Percentiles rank a stretch among this genome's conserved stretches.
Evolutionary conservation across 2,113 vertebrate species (phyloP).

Genomic region (Epinephelus lanceolatus): DNA sequence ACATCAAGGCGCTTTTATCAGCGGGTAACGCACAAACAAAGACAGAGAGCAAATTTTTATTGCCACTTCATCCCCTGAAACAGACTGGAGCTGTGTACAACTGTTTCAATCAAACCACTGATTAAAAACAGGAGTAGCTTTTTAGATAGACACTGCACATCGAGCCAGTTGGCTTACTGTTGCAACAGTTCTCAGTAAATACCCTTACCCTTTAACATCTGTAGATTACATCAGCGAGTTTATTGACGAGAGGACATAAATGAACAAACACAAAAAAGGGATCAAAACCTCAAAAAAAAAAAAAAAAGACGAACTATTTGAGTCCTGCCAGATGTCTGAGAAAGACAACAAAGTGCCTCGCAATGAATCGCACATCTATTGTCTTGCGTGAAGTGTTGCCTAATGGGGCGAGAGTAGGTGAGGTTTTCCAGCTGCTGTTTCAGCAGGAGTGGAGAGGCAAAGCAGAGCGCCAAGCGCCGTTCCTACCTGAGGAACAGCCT

Average conservation of each 20-base stretch:
- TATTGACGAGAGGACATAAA: constrained; percentile 42
- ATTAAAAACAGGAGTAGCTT: constrained; percentile 54
- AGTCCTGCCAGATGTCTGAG: constrained; percentile 32
- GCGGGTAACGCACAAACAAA: constrained; percentile 70
- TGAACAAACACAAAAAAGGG: constrained; percentile 16
- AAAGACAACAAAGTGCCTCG: constrained; percentile 55
- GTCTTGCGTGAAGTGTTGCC: constrained; percentile 51
- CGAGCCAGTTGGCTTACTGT: constrained; percentile 22
- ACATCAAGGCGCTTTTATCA: constrained; percentile 79
- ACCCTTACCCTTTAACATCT: constrained; percentile 45
- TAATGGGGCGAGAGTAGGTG: constrained; percentile 50
- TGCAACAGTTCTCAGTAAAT: constrained; percentile 50
- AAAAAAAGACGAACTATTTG: constrained; percentile 22
- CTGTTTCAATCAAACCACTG: constrained; percentile 56
- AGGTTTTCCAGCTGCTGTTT: constrained; percentile 66
- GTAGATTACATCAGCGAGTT: constrained; percentile 38
- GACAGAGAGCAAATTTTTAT: constrained; percentile 65
- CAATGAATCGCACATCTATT: constrained; percentile 39
- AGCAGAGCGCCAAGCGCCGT: constrained; percentile 32
- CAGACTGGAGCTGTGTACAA: constrained; percentile 58
- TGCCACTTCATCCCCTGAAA: constrained; percentile 74
- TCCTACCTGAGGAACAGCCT: constrained; percentile 60
- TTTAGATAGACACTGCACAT: constrained; percentile 1
- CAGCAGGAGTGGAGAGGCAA: constrained; percentile 46
- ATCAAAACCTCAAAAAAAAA: constrained; percentile 13